Conservation (phyloP, 2,888 invertebrate species). For the Ophion slaviceki region DNA sequence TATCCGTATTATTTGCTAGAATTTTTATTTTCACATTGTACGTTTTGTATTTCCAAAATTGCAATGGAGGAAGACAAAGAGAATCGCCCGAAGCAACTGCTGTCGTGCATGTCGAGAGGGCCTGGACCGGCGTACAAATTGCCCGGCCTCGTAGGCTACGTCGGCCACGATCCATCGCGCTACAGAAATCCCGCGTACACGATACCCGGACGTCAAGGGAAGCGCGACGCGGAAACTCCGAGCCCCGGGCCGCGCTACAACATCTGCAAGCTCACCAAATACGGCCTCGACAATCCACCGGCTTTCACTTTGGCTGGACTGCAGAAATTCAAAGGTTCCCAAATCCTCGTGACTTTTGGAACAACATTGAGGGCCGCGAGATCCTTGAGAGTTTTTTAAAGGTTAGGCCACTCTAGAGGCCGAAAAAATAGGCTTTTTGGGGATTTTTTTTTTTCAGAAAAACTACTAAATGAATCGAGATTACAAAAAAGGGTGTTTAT, state of each 20-base stretch:
- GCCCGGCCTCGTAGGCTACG: slow-evolving; percentile 87
- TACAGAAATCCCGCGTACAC: slow-evolving; percentile 88
- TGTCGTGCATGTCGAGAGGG: slow-evolving; percentile 75
- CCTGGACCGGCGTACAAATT: slow-evolving; percentile 89
- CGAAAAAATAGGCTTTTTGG: too few species aligned
- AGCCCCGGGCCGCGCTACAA: slow-evolving; percentile 84
- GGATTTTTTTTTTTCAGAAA: too few species aligned
- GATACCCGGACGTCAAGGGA: slow-evolving; percentile 84
- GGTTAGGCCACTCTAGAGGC: too few species aligned
- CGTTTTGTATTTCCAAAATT: slow-evolving; percentile 38
- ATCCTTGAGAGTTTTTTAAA: too few species aligned
- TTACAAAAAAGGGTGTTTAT: too few species aligned
- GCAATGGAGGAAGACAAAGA: slow-evolving; percentile 61
- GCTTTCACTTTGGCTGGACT: slow-evolving; percentile 85
- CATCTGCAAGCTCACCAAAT: slow-evolving; percentile 84
- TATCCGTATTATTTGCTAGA: slow-evolving; percentile 46
- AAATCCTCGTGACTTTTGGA: neutral
- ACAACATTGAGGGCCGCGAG: too few species aligned
- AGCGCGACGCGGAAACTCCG: slow-evolving; percentile 70
- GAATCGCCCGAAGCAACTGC: slow-evolving; percentile 58
- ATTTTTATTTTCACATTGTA: slow-evolving; percentile 25
- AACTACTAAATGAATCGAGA: too few species aligned
- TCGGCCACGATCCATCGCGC: slow-evolving; percentile 87
- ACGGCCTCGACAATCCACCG: slow-evolving; percentile 84
- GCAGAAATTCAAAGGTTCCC: slow-evolving; percentile 69